A percentile compares a stretch with the other conserved stretches of the same genome.
These are phyloP conservation scores for Heterocephalus glaber DNA, from an alignment of 2,113 vertebrate species.

Conservation along the genomic window DNA sequence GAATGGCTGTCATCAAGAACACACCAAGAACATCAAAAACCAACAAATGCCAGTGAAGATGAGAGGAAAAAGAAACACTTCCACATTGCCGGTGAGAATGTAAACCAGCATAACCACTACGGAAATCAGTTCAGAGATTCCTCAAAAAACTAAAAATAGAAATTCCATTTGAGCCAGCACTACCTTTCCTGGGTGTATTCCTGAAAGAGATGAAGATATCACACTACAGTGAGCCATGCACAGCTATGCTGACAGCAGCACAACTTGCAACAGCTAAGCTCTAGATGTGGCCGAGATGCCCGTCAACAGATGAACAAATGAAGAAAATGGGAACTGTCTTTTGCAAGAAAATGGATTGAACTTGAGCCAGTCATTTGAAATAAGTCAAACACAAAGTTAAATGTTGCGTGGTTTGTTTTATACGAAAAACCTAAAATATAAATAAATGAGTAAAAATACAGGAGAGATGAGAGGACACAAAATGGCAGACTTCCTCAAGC, in stretches of 20 bases:
- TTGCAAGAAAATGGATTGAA: background rate
- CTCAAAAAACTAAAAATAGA: background rate
- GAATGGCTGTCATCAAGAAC: background rate
- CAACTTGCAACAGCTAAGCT: background rate
- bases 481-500: background rate
- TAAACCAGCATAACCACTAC: background rate
- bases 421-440: background rate
- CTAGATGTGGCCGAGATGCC: background rate
- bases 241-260: background rate
- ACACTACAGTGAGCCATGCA: background rate
- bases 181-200: background rate
- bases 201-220: background rate
- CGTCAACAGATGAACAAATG: background rate
- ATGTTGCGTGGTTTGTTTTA: background rate
- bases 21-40: background rate
- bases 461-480: background rate
- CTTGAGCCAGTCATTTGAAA: background rate
- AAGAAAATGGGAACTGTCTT: background rate
- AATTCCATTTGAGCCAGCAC: background rate
- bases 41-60: background rate
- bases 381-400: background rate
- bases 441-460: background rate
- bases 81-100: background rate
- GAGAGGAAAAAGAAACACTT: background rate
- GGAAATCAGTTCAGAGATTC: background rate